Conservation (phyloP, 1,140 invertebrate genomes). For the Lepeophtheirus salmonis region DNA sequence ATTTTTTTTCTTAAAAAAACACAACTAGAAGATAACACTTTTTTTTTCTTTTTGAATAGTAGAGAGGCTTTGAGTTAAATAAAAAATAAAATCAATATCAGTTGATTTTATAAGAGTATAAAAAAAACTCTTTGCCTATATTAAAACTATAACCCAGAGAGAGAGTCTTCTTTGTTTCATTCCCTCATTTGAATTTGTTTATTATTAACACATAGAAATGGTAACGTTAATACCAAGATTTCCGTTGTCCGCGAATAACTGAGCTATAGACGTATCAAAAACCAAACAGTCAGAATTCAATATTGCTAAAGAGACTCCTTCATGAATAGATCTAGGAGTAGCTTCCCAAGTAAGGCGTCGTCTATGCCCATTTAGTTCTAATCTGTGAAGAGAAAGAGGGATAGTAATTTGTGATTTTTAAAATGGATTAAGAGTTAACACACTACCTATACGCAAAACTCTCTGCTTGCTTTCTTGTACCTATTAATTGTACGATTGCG, state of each 20-base stretch:
- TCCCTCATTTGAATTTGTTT: no score
- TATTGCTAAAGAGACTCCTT: slow-evolving; percentile 95
- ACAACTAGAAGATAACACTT: no score
- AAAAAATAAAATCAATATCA: no score
- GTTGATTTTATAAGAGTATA: no score
- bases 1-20: no score
- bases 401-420: background rate
- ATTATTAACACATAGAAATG: slow-evolving; percentile 52
- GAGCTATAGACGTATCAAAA: slow-evolving; percentile 93
- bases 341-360: slow-evolving; percentile 94
- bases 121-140: no score
- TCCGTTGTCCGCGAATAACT: slow-evolving; percentile 95
- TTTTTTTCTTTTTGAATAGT: no score
- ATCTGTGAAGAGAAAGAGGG: slow-evolving; percentile 38
- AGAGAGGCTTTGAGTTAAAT: no score
- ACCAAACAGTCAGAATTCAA: slow-evolving; percentile 95
- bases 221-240: slow-evolving; percentile 99
- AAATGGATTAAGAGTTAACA: background rate
- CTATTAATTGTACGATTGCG: slow-evolving; percentile 97
- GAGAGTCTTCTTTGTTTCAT: no score
- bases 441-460: slow-evolving; percentile 90
- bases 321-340: slow-evolving; percentile 92
- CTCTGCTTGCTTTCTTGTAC: slow-evolving; percentile 94
- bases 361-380: slow-evolving; percentile 86
- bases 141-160: no score